phyloP scores from a whole-genome alignment of 2,888 invertebrate genomes.

The Sarcophaga caerulescens region DNA sequence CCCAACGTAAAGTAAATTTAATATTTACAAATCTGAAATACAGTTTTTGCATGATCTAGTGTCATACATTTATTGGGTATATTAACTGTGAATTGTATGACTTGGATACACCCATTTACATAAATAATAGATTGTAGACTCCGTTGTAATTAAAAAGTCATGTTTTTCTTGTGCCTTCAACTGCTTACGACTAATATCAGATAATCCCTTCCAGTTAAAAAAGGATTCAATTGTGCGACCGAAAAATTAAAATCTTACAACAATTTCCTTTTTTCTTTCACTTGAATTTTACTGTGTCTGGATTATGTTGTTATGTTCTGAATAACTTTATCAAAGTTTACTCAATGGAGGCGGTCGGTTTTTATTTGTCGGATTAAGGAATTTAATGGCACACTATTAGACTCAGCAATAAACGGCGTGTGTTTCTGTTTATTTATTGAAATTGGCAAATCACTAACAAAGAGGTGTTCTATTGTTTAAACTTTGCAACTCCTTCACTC shows the following conservation, averaged over 20 bases:
- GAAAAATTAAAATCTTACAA: slow-evolving; percentile 15
- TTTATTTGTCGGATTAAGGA: slow-evolving; percentile 70
- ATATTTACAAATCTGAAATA: slow-evolving; percentile 2
- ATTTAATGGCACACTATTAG: slow-evolving; percentile 18
- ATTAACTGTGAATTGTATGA: slow-evolving; percentile 25
- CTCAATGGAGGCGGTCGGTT: slow-evolving; percentile 67
- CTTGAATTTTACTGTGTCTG: neutral
- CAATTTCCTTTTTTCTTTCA: neutral
- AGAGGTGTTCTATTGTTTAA: slow-evolving; percentile 79
- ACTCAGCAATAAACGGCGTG: neutral
- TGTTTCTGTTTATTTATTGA: neutral
- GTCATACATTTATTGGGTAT: neutral
- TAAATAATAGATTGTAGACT: neutral
- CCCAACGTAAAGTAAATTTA: too few relatives aligned
- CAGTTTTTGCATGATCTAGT: slow-evolving; percentile 14
- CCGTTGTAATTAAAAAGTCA: slow-evolving; percentile 20
- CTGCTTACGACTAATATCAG: slow-evolving; percentile 78
- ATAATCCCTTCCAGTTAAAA: slow-evolving; percentile 78
- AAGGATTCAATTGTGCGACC: slow-evolving; percentile 70
- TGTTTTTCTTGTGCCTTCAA: slow-evolving; percentile 35
- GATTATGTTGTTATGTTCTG: slow-evolving; percentile 30
- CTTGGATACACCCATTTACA: slow-evolving; percentile 40
- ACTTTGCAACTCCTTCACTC: slow-evolving; percentile 76
- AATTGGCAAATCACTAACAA: slow-evolving; percentile 63
- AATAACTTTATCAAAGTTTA: slow-evolving; percentile 70